Evolutionary conservation across 2,113 vertebrate species (phyloP), one percentile per base, ranked within the genome.

Genomic region (Mus spicilegus): DNA sequence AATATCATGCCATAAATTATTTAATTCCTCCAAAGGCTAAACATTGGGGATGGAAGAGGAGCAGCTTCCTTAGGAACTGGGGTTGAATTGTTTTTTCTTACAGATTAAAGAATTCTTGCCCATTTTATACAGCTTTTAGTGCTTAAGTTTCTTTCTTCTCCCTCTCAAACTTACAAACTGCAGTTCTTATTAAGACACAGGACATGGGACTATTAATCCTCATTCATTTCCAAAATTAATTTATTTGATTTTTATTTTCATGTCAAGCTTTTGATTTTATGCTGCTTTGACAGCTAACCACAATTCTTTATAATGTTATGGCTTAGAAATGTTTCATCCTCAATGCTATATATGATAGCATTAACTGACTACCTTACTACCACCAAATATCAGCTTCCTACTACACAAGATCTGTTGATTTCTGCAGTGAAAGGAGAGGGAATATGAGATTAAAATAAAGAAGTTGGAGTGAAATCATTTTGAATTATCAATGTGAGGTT

Each of bases 1-100:
- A 96, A 95, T 86, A 97, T 61, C 46, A 49, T 77, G 69, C 67
- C 70, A 85, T 80, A 69, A 91, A 94, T 97, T 94, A 88, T 95
- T 94, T 90, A 5, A 61, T 67, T 88, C 13, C 46, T 95, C 36
- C 49, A n/a, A 93, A 88, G 75, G 1, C 19, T 88, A 49, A 87
- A 58, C 72, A 42, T 49, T 33, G 33, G 8, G 3, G 36, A 84
- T 72, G 70, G 36, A 90, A 73, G 54, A 88, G 69, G 80, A 16
- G 63, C 12, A 56, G 86, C 19, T 91, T 80, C 10, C 70, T 91
- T 69, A 14, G 2, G 67, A 87, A 28, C 28, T 78, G 39, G 3
- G 30, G 30, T 87, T 87, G 19, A 70, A 87, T 92, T 88, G 61
- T 13, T 76, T 70, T 92, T 78, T 10, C 22, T 78, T 89, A 13